Conservation (phyloP, 1,140 invertebrate genomes). For the Bombus terrestris region DNA sequence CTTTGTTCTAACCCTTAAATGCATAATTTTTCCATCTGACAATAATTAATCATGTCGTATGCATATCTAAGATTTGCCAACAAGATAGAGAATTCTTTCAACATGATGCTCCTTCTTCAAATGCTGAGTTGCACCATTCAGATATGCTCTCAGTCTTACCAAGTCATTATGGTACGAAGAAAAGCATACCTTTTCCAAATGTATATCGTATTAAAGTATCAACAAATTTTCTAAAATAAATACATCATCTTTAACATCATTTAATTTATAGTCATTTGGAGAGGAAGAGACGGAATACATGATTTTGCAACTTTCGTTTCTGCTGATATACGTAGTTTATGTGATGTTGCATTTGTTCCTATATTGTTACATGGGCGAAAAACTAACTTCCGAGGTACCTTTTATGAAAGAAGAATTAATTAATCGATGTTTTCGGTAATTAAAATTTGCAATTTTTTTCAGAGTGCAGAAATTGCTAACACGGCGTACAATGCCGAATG, state of each 20-base stretch:
- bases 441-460: conserved; percentile 25
- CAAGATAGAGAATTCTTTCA: conserved; percentile 77
- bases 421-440: not conserved
- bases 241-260: not conserved
- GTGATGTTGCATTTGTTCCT: conserved; percentile 58
- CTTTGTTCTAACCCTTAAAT: not conserved
- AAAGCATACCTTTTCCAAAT: not conserved
- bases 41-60: not conserved
- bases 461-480: conserved; percentile 67
- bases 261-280: conserved; percentile 26
- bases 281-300: not conserved
- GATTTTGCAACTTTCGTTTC: conserved; percentile 43
- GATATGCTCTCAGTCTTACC: conserved; percentile 70
- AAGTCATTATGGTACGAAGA: conserved; percentile 62
- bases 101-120: conserved; percentile 67
- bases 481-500: conserved; percentile 71
- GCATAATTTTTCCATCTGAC: not conserved
- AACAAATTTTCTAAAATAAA: not conserved
- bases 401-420: not conserved
- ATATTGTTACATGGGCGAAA: conserved; percentile 66
- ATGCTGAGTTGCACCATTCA: conserved; percentile 60
- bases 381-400: conserved; percentile 49
- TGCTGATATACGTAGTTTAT: conserved; percentile 44
- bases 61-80: conserved; percentile 67
- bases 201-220: not conserved